Evolutionary conservation across 2,888 invertebrate genomes (phyloP).

Genomic region (Habrosyne pyritoides): DNA sequence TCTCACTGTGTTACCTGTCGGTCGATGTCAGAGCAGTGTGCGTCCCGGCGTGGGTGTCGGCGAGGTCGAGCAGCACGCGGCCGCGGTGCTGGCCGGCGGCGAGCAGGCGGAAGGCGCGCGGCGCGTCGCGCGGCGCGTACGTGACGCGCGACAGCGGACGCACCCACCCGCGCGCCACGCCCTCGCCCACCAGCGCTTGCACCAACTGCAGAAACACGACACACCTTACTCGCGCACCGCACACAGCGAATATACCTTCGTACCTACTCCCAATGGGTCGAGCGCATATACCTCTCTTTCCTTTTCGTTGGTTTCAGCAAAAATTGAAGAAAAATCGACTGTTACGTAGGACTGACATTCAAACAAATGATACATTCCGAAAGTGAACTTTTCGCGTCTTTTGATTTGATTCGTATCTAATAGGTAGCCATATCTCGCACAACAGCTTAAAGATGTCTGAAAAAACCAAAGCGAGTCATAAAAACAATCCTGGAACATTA

Average conservation of each 20-base stretch:
- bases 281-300: constrained; percentile 34
- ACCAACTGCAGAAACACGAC: constrained; percentile 17
- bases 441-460: constrained; percentile 38
- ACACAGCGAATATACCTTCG: no score
- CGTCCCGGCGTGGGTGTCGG: constrained; percentile 10
- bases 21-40: constrained; percentile 15
- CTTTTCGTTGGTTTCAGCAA: constrained; percentile 27
- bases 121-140: constrained; percentile 42
- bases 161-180: constrained; percentile 58
- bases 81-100: constrained; percentile 57
- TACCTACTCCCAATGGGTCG: no score
- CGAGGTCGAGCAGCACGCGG: constrained; percentile 50
- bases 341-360: constrained; percentile 33
- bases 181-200: constrained; percentile 52
- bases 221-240: not conserved
- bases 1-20: constrained; percentile 43
- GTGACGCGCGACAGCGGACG: constrained; percentile 56
- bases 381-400: constrained; percentile 39
- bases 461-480: no score
- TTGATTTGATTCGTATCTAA: constrained; percentile 44
- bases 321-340: constrained; percentile 46
- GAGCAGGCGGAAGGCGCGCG: constrained; percentile 54
- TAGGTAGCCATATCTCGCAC: constrained; percentile 31
- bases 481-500: no score
- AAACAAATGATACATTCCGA: constrained; percentile 40